These are phyloP conservation scores for Brachypterus glaber DNA, from an alignment of 2,888 invertebrate genomes.

Conservation along the genomic window DNA sequence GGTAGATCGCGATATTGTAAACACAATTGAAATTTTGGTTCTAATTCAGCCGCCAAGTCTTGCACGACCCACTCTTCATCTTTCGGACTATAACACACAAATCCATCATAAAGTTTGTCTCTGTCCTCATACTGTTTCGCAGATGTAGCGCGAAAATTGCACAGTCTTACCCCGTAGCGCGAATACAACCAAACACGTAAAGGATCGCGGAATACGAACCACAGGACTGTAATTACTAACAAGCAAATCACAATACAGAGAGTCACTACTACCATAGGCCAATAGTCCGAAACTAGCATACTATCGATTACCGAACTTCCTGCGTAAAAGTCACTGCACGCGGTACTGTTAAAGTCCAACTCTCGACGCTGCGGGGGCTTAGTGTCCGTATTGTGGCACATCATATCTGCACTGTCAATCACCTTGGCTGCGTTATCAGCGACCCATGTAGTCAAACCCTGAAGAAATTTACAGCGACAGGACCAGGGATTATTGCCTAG, in stretches of 20 bases:
- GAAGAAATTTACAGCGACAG: slow-evolving; percentile 81
- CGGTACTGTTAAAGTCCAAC: slow-evolving; percentile 74
- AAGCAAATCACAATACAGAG: slow-evolving; percentile 68
- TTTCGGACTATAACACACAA: slow-evolving; percentile 85
- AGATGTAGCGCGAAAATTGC: slow-evolving; percentile 58
- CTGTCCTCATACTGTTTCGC: slow-evolving; percentile 60
- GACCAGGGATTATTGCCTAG: slow-evolving; percentile 83
- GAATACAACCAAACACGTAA: slow-evolving; percentile 81
- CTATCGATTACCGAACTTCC: slow-evolving; percentile 75
- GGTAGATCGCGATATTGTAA: slow-evolving; percentile 83
- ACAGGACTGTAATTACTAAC: slow-evolving; percentile 64
- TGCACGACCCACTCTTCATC: slow-evolving; percentile 85
- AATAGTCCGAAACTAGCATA: slow-evolving; percentile 73
- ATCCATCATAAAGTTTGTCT: slow-evolving; percentile 84
- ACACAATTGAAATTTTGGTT: slow-evolving; percentile 78
- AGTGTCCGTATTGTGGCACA: slow-evolving; percentile 70
- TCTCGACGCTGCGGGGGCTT: slow-evolving; percentile 67
- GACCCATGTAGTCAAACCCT: slow-evolving; percentile 73
- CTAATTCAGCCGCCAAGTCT: slow-evolving; percentile 73
- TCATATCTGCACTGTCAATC: slow-evolving; percentile 67
- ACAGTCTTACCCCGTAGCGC: slow-evolving; percentile 75
- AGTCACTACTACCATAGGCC: slow-evolving; percentile 74
- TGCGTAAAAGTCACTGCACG: slow-evolving; percentile 78
- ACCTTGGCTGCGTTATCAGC: slow-evolving; percentile 73
- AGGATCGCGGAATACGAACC: slow-evolving; percentile 78